These are phyloP conservation scores for Mixornis gularis DNA, from an alignment of 2,113 vertebrate species.

Conservation along the genomic window DNA sequence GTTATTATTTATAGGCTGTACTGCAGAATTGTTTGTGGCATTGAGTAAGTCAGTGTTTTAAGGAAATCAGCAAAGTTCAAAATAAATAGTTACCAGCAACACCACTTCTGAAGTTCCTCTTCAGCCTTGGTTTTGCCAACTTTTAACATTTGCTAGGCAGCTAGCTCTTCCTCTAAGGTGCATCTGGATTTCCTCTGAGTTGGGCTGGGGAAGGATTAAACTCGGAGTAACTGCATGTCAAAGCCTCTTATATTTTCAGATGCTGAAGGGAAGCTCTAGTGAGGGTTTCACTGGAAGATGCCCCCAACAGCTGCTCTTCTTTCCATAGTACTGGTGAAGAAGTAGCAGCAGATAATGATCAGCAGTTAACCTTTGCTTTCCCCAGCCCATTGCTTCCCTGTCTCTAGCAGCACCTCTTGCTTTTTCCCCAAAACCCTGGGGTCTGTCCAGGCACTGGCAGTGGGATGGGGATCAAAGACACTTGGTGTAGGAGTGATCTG, in stretches of 20 bases:
- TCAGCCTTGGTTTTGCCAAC: not conserved
- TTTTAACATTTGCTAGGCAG: not conserved
- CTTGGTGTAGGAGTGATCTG: not conserved
- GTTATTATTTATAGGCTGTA: not conserved
- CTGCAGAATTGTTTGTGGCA: not conserved
- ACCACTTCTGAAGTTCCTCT: not conserved
- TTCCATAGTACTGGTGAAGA: not conserved
- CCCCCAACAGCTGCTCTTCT: not conserved
- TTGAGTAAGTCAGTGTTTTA: not conserved
- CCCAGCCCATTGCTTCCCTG: rapidly evolving
- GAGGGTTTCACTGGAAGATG: not conserved
- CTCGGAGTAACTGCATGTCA: not conserved
- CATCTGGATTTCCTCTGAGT: not conserved
- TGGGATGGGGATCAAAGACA: not conserved
- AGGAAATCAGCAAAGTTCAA: not conserved
- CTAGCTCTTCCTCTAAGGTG: not conserved
- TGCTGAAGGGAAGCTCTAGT: not conserved
- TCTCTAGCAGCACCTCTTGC: not conserved
- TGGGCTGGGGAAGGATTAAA: not conserved
- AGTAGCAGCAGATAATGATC: not conserved
- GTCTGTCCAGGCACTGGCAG: not conserved
- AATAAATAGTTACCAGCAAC: not conserved
- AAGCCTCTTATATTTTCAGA: not conserved
- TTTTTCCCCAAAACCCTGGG: not conserved
- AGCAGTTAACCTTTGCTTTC: not conserved